A percentile compares a stretch with the other conserved stretches of the same genome.
These are phyloP conservation scores for Amphipyra berbera DNA, from an alignment of 2,888 invertebrate species.

Conservation along the genomic window DNA sequence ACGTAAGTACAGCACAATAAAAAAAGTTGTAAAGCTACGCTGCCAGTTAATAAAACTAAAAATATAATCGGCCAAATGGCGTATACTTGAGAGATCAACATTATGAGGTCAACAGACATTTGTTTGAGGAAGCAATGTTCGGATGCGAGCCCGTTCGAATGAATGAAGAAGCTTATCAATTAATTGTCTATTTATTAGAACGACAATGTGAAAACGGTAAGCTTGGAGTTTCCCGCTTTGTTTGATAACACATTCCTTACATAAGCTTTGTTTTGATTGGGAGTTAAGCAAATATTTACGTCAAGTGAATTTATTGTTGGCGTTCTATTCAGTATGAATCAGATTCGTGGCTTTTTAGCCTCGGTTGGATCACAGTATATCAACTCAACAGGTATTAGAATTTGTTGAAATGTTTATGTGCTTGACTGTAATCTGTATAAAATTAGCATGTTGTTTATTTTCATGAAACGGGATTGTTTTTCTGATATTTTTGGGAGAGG, in stretches of 20 bases:
- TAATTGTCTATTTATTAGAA: conserved; percentile 7
- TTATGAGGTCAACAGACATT: conserved; percentile 21
- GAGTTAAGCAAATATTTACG: conserved; percentile 37
- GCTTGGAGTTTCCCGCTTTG: conserved; percentile 22
- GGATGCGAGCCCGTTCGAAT: not conserved
- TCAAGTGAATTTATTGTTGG: conserved; percentile 11
- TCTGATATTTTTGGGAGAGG: too few species aligned
- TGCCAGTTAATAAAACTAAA: conserved; percentile 1
- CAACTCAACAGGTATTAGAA: conserved; percentile 29
- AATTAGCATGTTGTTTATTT: too few species aligned
- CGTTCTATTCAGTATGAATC: conserved; percentile 3
- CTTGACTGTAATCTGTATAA: too few species aligned
- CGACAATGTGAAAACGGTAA: conserved; percentile 6
- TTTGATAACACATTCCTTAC: conserved; percentile 40
- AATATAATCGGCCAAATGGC: conserved; percentile 10
- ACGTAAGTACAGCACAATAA: not conserved
- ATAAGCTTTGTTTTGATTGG: conserved; percentile 44
- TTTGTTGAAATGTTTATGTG: too few species aligned
- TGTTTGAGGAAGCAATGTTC: conserved; percentile 17
- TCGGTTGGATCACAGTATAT: conserved; percentile 2
- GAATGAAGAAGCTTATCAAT: conserved; percentile 12
- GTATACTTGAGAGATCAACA: conserved; percentile 14
- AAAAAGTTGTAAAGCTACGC: not conserved
- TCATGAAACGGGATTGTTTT: too few species aligned
- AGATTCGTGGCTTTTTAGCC: not conserved